These are phyloP conservation scores for Amphipyra berbera DNA, from an alignment of 2,888 invertebrate genomes.

Conservation along the genomic window DNA sequence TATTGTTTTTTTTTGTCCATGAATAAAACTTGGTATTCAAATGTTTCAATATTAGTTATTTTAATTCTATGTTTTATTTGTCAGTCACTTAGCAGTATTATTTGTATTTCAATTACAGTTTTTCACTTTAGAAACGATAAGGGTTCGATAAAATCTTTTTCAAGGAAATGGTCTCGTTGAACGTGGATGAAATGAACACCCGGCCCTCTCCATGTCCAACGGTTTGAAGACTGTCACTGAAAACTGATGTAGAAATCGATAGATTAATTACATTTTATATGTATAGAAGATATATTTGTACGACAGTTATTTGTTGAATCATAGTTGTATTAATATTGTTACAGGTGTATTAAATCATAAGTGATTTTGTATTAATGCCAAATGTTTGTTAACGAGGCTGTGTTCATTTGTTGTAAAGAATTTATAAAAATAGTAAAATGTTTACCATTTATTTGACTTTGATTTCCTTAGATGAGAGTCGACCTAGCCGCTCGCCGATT, in stretches of 20 bases:
- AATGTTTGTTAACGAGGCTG: constrained; percentile 69
- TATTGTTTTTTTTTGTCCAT: constrained; percentile 1
- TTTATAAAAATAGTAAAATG: constrained; percentile 70
- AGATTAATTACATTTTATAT: constrained; percentile 49
- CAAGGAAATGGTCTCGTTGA: constrained; percentile 74
- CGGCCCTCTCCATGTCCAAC: constrained; percentile 50
- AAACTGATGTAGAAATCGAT: constrained; percentile 56
- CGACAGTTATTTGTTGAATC: constrained; percentile 60
- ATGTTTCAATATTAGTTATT: constrained; percentile 6
- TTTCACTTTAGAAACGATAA: constrained; percentile 87
- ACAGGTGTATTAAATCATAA: constrained; percentile 58
- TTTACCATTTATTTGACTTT: constrained; percentile 65
- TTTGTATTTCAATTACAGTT: constrained; percentile 82
- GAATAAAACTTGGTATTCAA: not conserved
- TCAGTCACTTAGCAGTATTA: constrained; percentile 61
- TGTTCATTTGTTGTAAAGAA: constrained; percentile 68
- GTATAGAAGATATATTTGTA: constrained; percentile 61
- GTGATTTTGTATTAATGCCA: constrained; percentile 64
- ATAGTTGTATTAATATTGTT: constrained; percentile 57
- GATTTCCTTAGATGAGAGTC: constrained; percentile 53
- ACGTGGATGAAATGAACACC: constrained; percentile 55
- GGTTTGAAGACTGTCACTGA: constrained; percentile 70
- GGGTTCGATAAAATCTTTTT: constrained; percentile 84
- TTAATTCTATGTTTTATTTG: constrained; percentile 39
- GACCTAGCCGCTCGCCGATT: constrained; percentile 18